Base-by-base conservation (phyloP, 2,888 invertebrate species). In the Lepidochrysops patricia region DNA sequence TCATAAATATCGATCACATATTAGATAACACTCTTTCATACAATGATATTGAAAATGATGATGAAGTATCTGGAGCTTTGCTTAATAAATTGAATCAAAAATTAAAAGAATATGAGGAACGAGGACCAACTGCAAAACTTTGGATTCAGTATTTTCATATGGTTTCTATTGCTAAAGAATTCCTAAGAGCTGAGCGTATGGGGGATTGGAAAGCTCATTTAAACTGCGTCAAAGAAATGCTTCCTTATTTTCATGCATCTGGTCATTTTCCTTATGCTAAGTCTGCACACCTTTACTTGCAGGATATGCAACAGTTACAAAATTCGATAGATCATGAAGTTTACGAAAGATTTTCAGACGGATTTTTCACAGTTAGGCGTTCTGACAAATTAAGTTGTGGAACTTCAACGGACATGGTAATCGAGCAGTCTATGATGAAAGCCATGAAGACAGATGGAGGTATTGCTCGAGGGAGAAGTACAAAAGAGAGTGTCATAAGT, bases 131-230 rank as follows among this genome's bases (percentile, higher is more conserved):
- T 4, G 73, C 75, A 60, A 63, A 70, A 70, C 60, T 75, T 67
- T 48, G 73, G 74, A 64, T 71, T 1, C 74, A 76, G 66, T 78
- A 75, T 71, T 76, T 76, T 72, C 15, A 60, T 29, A 75, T 77
- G 74, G 72, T 76, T 4, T 70, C 73, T 0, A 66, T 79, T 69
- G 70, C 68, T n/a, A 75, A 77, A 62, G 69, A 78, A 23, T 77
- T 77, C 63, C 37, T 79, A 64, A 70, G 71, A 71, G 77, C 79
- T 70, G 77, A 80, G 63, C 71, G 77, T 65, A 72, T 72, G 72
- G 75, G 75, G 37, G 73, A 79, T 72, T 80, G 77, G 74, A 50
- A 74, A 71, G 70, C 68, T 63, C 77, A 79, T 73, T 75, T 77
- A 50, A 69, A 72, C 52, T 57, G 69, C 61, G 66, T 77, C 19